A percentile compares a stretch with the other conserved stretches of the same genome.
These are phyloP conservation scores for Philaenus spumarius DNA, from an alignment of 1,140 invertebrate genomes.

Conservation along the genomic window DNA sequence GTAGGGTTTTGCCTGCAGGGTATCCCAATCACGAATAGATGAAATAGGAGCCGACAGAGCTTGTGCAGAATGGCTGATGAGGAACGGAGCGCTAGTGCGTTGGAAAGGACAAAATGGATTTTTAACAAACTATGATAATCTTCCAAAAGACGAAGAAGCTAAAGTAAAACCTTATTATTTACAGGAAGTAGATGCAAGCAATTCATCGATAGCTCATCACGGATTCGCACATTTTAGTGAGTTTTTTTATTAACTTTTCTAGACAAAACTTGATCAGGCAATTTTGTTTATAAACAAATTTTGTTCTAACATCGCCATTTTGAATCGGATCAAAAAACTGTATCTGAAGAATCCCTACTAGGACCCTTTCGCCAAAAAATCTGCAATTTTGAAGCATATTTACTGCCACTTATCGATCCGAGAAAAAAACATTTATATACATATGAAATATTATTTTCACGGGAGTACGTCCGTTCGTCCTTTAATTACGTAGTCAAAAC, in stretches of 20 bases:
- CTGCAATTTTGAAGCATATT: too few relatives aligned
- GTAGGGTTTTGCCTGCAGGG: conserved; percentile 17
- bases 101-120: conserved; percentile 50
- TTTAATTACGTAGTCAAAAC: too few relatives aligned
- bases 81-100: conserved; percentile 69
- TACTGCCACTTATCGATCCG: too few relatives aligned
- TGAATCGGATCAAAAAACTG: too few relatives aligned
- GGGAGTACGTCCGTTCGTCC: too few relatives aligned
- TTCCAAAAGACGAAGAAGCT: conserved; percentile 43
- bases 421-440: too few relatives aligned
- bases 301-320: too few relatives aligned
- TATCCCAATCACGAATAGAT: conserved; percentile 50
- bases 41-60: conserved; percentile 72
- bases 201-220: conserved; percentile 66
- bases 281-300: too few relatives aligned
- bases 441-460: too few relatives aligned
- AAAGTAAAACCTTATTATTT: conserved; percentile 44
- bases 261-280: too few relatives aligned
- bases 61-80: conserved; percentile 86
- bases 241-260: conserved; percentile 16
- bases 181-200: conserved; percentile 65
- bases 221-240: conserved; percentile 73
- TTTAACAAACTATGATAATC: conserved; percentile 60
- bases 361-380: too few relatives aligned
- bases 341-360: too few relatives aligned